Evolutionary conservation across 2,797 vertebrate species (phyloP).

Genomic region (Aulostomus chinensis): DNA sequence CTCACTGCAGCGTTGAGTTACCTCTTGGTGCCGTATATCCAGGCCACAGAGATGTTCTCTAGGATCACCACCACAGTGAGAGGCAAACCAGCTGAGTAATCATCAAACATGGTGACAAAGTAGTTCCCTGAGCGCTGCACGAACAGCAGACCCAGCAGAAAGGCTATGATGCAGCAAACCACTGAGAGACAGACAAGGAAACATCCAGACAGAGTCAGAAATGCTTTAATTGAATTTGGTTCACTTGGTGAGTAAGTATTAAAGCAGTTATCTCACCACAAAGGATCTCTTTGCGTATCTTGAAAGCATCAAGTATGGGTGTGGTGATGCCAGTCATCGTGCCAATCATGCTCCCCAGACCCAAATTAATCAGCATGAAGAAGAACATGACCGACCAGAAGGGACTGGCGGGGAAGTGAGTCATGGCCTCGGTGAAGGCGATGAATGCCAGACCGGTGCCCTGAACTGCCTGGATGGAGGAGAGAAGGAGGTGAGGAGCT

Average conservation of each 20-base stretch:
- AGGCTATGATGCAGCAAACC: constrained; percentile 91
- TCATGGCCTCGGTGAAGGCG: constrained; percentile 95
- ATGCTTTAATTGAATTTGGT: neutral
- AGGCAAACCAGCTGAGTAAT: constrained; percentile 94
- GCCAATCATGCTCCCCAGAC: constrained; percentile 96
- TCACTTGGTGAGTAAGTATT: neutral
- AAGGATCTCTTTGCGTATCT: constrained; percentile 86
- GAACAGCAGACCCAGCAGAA: constrained; percentile 91
- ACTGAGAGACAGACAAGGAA: constrained; percentile 73
- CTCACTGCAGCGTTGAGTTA: no score
- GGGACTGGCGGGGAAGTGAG: constrained; percentile 92
- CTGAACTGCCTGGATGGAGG: constrained; percentile 85
- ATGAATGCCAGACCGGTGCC: constrained; percentile 95
- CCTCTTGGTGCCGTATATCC: constrained; percentile 98
- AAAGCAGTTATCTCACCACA: constrained; percentile 81
- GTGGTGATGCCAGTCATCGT: constrained; percentile 94
- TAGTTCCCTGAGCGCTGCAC: constrained; percentile 98
- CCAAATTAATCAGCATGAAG: constrained; percentile 92
- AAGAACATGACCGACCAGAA: constrained; percentile 97
- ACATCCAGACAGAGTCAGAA: constrained; percentile 12
- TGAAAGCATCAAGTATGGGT: constrained; percentile 88
- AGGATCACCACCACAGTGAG: constrained; percentile 95
- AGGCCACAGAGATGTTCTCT: constrained; percentile 96
- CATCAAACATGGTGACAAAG: constrained; percentile 98
- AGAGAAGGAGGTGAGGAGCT: neutral